Evolutionary conservation across 2,113 vertebrate species (phyloP).

Genomic region (Amphiprion ocellaris): DNA sequence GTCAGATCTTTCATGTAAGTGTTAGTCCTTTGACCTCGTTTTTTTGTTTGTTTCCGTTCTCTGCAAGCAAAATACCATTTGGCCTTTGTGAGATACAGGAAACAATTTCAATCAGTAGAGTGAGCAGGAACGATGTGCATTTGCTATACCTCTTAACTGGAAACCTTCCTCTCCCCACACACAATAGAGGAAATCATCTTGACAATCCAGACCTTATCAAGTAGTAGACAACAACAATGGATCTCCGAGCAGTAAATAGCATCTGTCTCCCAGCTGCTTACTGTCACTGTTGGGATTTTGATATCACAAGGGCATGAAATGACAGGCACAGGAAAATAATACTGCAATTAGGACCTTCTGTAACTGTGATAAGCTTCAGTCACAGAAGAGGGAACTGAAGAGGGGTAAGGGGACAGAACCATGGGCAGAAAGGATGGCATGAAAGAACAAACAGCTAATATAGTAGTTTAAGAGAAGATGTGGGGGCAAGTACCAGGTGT

Average conservation of each 20-base stretch:
- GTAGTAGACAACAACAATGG: constrained; percentile 59
- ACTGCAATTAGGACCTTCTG: constrained; percentile 72
- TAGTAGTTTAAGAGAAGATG: constrained; percentile 26
- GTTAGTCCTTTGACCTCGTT: constrained; percentile 31
- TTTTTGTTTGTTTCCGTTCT: constrained; percentile 18
- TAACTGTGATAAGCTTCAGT: constrained; percentile 70
- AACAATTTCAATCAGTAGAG: constrained; percentile 40
- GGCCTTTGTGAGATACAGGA: constrained; percentile 28
- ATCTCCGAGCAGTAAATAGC: constrained; percentile 63
- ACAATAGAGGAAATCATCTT: constrained; percentile 56
- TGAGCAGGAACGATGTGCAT: constrained; percentile 2
- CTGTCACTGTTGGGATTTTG: constrained; percentile 62
- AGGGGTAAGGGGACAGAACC: constrained; percentile 42
- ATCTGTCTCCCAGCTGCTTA: constrained; percentile 65
- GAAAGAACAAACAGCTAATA: constrained; percentile 32
- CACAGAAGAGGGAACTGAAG: constrained; percentile 31
- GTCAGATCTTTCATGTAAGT: constrained; percentile 63
- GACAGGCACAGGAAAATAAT: constrained; percentile 70
- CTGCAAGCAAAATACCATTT: constrained; percentile 42
- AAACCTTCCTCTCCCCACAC: constrained; percentile 33
- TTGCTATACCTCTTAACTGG: constrained; percentile 36
- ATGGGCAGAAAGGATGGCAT: constrained; percentile 29
- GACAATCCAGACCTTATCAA: constrained; percentile 76
- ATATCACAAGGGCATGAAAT: constrained; percentile 69
- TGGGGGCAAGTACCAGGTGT: constrained; percentile 16